Conservation (phyloP, 2,113 vertebrate species). For the Prinia subflava region DNA sequence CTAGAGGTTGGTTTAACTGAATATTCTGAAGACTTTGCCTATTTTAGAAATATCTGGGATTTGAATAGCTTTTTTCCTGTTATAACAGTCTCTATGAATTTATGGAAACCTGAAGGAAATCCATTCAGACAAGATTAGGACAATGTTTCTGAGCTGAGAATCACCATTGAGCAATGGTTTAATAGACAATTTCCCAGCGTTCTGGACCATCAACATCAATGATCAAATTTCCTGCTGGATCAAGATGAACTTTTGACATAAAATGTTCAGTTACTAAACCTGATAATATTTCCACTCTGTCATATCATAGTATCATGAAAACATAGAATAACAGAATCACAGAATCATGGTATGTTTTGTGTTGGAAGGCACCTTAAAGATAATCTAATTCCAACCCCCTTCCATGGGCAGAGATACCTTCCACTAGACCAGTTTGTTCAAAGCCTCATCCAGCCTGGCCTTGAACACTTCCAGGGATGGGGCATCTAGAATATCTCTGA, state of each 20-base stretch:
- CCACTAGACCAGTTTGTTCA: too few species aligned
- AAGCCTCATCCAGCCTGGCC: not conserved
- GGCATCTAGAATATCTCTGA: not conserved
- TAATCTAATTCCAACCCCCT: not conserved
- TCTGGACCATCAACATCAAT: not conserved
- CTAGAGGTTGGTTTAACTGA: not conserved
- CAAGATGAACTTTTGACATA: not conserved
- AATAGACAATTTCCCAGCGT: not conserved
- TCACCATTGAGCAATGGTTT: not conserved
- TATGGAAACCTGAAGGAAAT: not conserved
- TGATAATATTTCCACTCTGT: not conserved
- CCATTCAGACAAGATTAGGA: not conserved
- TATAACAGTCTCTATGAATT: not conserved
- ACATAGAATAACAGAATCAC: not conserved
- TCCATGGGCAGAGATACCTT: not conserved
- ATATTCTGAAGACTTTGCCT: fast-evolving
- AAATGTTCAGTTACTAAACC: not conserved
- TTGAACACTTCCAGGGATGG: not conserved
- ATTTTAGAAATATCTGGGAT: not conserved
- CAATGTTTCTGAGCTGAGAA: not conserved
- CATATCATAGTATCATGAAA: not conserved
- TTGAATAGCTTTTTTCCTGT: not conserved
- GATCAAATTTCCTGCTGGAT: not conserved
- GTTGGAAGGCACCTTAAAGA: not conserved
- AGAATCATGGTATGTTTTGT: not conserved